Base-by-base conservation (phyloP, 2,888 invertebrate genomes). In the Periphyllus acericola region DNA sequence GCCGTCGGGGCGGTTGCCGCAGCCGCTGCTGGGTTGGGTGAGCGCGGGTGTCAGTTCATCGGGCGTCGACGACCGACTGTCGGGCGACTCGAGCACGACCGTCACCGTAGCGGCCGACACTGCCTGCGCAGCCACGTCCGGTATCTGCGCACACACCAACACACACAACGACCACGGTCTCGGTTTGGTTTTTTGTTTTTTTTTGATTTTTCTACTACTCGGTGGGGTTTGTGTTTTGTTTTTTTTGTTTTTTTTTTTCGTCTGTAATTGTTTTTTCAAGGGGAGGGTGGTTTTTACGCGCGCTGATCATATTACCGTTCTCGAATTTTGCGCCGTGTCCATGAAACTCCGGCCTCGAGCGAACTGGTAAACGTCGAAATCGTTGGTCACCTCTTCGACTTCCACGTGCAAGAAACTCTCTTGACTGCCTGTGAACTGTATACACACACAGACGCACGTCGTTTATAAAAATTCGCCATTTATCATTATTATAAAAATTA, bases 401-500 rank as follows among this genome's bases (percentile, higher is more conserved):
- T 95, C 95, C 89, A 94, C 93, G 91, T 96, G 96, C 88, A 96
- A 92, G 90, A 96, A 95, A 91, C 96, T 96, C 92, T 96, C 96
- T 91, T 96, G 96, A 91, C 96, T 96, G 90, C 96, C 96, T 80
- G 96, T 94, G 92, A 96, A 96, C 96, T 96, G 92, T 8, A 85
- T 34, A n/a, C 21, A 76, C 60, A 75, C 74, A 5, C 71, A 74
- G 55, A 83, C 29, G 40, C 11, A 68, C n/a, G 14, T 11, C 29
- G 68, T 68, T 29, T 29, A 68, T 29, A 29, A 25, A 25, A 68
- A 25, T 68, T 68, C 17, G 3, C 8, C 60, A 11, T 71, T 5
- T 2, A 71, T 11, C 32, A 71, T 32, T 71, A 71, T 32, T 32
- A 71, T 71, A 32, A 14, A 29, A 3, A 71, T 11, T 29, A 29